A percentile compares a stretch with the other conserved stretches of the same genome.
phyloP scores from a whole-genome alignment of 2,113 vertebrate genomes.

The Scomber colias region DNA sequence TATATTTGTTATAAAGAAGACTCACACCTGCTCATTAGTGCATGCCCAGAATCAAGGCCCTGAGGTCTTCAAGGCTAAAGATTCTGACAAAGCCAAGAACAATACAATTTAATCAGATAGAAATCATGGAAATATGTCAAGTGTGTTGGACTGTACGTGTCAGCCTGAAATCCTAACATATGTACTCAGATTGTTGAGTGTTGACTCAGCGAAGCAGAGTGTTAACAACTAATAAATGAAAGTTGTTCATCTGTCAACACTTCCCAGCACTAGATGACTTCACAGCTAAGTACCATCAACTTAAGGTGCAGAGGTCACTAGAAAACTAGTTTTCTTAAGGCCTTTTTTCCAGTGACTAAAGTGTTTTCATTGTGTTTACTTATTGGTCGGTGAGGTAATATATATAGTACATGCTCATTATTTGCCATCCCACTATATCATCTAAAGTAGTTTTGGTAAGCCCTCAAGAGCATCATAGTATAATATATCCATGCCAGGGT shows the following conservation, averaged over 20 bases:
- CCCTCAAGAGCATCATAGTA: constrained; percentile 56
- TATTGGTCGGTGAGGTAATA: constrained; percentile 73
- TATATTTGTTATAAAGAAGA: constrained; percentile 12
- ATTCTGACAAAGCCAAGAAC: constrained; percentile 53
- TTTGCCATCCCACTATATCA: constrained; percentile 52
- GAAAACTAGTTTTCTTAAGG: constrained; percentile 22
- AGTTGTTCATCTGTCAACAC: constrained; percentile 50
- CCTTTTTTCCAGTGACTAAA: constrained; percentile 60
- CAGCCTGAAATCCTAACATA: constrained; percentile 59
- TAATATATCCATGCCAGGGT: constrained; percentile 58
- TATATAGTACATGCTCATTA: constrained; percentile 57
- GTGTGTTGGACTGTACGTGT: constrained; percentile 2
- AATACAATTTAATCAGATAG: constrained; percentile 66
- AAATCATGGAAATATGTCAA: constrained; percentile 55
- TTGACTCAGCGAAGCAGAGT: constrained; percentile 36
- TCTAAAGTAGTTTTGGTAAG: constrained; percentile 66
- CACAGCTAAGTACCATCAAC: constrained; percentile 13
- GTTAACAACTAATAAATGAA: constrained; percentile 47
- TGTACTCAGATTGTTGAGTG: constrained; percentile 36
- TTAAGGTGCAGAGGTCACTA: constrained; percentile 21
- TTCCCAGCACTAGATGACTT: constrained; percentile 37
- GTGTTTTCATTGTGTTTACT: constrained; percentile 60
- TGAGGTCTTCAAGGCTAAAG: constrained; percentile 1
- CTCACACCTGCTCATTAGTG: constrained; percentile 19
- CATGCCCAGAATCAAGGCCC: constrained; percentile 7